These are phyloP conservation scores for Philereme vetulata DNA, from an alignment of 2,888 invertebrate genomes.

Conservation along the genomic window DNA sequence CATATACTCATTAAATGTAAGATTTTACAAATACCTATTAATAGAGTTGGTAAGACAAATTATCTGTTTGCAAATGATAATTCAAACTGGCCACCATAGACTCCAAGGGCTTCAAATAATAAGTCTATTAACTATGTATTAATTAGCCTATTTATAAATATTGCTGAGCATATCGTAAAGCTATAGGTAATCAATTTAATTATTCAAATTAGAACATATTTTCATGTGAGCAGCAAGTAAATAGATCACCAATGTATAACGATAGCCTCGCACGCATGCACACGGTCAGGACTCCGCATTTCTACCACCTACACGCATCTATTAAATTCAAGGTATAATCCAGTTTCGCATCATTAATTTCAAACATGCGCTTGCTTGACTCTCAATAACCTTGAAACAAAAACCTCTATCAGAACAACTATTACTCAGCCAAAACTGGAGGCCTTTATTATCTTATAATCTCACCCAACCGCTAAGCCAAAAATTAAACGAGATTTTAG, in stretches of 20 bases:
- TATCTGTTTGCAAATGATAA: no score
- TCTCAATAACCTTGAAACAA: conserved; percentile 75
- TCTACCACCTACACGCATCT: conserved; percentile 56
- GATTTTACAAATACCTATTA: no score
- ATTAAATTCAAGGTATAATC: conserved; percentile 64
- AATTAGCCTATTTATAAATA: no score
- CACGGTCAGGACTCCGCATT: conserved; percentile 20
- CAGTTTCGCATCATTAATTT: conserved; percentile 62
- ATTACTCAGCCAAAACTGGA: conserved; percentile 11
- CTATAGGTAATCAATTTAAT: no score
- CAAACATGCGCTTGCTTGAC: conserved; percentile 60
- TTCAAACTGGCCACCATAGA: no score
- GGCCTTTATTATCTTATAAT: neutral
- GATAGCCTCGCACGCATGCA: conserved; percentile 3
- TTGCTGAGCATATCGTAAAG: no score
- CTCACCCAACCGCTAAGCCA: neutral
- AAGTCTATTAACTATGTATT: no score
- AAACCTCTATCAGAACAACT: conserved; percentile 28
- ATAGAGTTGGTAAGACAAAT: no score
- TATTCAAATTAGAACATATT: neutral
- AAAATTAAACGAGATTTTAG: neutral
- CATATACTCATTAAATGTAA: no score
- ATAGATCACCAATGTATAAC: conserved; percentile 5
- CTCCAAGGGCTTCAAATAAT: no score
- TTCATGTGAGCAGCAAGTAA: neutral